Evolutionary conservation across 2,797 vertebrate genomes (phyloP).

Genomic region (Lophotriccus pileatus): DNA sequence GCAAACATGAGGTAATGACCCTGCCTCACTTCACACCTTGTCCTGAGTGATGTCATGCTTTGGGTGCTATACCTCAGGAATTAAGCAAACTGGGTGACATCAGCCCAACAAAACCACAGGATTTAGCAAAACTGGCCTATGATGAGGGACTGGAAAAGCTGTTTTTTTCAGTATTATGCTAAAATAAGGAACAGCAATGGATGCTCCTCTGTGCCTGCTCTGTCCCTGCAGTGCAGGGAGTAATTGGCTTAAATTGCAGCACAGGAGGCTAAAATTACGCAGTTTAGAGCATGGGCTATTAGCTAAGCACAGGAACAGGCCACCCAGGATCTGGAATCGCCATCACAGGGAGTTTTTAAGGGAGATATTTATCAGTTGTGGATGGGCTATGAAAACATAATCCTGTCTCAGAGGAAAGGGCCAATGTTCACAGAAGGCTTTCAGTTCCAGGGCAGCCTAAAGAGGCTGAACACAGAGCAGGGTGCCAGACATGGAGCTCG

Average conservation of each 20-base stretch:
- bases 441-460: neutral
- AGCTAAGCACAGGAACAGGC: neutral
- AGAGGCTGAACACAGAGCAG: neutral
- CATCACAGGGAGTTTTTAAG: neutral
- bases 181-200: neutral
- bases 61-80: neutral
- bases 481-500: neutral
- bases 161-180: neutral
- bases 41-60: neutral
- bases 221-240: neutral
- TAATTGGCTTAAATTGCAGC: neutral
- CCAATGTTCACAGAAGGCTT: neutral
- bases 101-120: neutral
- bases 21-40: neutral
- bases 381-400: neutral
- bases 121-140: neutral
- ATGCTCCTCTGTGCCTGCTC: neutral
- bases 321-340: neutral
- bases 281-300: neutral
- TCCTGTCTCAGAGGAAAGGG: neutral
- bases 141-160: fast-evolving
- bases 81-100: neutral
- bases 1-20: neutral
- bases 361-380: neutral
- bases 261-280: neutral